These are phyloP conservation scores for Acanthaster planci DNA, from an alignment of 35 echinoderm and acorn worm genomes.

Conservation along the genomic window DNA sequence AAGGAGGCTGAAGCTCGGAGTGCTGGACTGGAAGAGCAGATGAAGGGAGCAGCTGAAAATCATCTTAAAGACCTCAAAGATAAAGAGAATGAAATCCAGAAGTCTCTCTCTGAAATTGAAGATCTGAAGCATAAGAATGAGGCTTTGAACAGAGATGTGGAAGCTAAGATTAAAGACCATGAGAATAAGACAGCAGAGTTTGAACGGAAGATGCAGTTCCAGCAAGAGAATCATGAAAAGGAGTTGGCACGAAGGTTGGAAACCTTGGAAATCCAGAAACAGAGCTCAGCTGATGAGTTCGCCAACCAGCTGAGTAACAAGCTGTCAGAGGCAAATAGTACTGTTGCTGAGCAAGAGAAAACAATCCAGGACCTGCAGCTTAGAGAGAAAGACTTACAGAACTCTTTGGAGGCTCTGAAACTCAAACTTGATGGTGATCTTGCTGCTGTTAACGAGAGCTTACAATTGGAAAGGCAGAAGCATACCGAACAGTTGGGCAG, in stretches of 20 bases:
- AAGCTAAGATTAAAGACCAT: conserved; percentile 60
- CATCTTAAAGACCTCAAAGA: conserved; percentile 52
- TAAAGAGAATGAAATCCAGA: conserved; percentile 60
- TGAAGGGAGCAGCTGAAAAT: conserved; percentile 35
- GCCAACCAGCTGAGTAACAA: conserved; percentile 74
- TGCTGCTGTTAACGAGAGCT: conserved; percentile 62
- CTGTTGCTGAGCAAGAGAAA: conserved; percentile 65
- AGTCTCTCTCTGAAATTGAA: conserved; percentile 51
- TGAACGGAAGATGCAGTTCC: conserved; percentile 83
- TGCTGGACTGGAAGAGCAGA: conserved; percentile 39
- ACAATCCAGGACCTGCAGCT: conserved; percentile 77
- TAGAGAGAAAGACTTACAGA: conserved; percentile 75
- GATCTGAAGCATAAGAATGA: conserved; percentile 52
- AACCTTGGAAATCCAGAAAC: conserved; percentile 81
- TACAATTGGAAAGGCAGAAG: conserved; percentile 66
- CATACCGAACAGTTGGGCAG: conserved; percentile 58
- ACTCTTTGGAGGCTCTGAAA: conserved; percentile 68
- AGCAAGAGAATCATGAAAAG: conserved; percentile 90
- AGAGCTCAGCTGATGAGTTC: conserved; percentile 88
- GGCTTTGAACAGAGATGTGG: conserved; percentile 45
- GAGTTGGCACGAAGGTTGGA: conserved; percentile 76
- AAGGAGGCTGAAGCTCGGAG: conserved; percentile 48
- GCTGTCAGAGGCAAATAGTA: conserved; percentile 68
- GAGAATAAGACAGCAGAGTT: conserved; percentile 75
- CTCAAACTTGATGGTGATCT: conserved; percentile 80